These are phyloP conservation scores for Dallia pectoralis DNA, from an alignment of 2,797 vertebrate species.

Conservation along the genomic window DNA sequence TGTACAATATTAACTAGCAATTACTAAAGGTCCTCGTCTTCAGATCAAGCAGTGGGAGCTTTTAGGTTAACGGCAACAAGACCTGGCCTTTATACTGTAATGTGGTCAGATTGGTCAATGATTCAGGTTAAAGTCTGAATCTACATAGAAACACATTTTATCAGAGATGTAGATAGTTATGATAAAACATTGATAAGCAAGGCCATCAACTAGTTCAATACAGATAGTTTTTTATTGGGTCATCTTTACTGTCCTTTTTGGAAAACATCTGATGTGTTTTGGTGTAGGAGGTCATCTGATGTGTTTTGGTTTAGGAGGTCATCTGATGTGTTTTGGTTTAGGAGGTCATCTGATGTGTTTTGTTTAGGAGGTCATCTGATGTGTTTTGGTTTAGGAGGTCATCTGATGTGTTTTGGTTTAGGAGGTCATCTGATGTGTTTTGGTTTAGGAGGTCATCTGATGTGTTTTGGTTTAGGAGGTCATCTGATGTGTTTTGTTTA, in stretches of 20 bases:
- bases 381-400: neutral
- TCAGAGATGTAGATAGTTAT: conserved; percentile 8
- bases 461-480: too few relatives aligned
- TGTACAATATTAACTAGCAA: conserved; percentile 44
- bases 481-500: too few relatives aligned
- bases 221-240: neutral
- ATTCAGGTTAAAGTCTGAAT: conserved; percentile 46
- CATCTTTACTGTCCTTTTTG: neutral
- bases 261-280: neutral
- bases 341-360: neutral
- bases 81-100: too few relatives aligned
- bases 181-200: neutral
- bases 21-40: conserved; percentile 59
- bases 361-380: neutral
- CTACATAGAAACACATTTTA: conserved; percentile 26
- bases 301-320: neutral
- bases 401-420: neutral
- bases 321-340: neutral
- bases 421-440: neutral
- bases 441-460: conserved; percentile 1
- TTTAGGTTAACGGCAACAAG: conserved; percentile 39
- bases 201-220: conserved; percentile 12
- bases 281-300: neutral
- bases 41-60: conserved; percentile 18
- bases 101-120: neutral